Base-by-base conservation (phyloP, 1,140 invertebrate species). In the Ceratitis capitata region DNA sequence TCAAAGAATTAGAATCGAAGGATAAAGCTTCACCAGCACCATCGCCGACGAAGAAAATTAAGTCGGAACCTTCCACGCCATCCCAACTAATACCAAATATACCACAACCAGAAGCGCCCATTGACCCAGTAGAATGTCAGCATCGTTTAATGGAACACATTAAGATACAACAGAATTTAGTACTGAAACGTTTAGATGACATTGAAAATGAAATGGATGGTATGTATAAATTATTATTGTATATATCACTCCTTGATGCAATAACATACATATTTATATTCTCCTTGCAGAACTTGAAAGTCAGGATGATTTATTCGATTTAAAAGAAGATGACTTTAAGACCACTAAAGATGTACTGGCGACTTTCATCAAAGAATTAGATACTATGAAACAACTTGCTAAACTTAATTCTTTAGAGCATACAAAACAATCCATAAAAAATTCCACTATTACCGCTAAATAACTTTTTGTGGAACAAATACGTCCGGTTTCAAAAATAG, bases 71-170 rank as follows among this genome's bases (percentile, higher is more conserved):
- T 9, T 84, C 69, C 7, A 69, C 85, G 51, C 51, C 85, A 14
- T 23, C 74, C 35, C 42, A 84, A 58, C 35, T 83, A 0, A 84
- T 88, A 26, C 92, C 93, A 14, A 91, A 92, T 85, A 93, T 94
- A 85, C 96, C 96, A 19, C 94, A 96, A 92, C 96, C 96, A 0
- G 96, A 97, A 92, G 95, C 96, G 14, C 94, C 95, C 2, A 97
- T 97, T 85, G 96, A 97, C 92, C 94, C 95, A 45, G 92, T 93
- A 53, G 96, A 96, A 89, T 97, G 97, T 90, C 94, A 96, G 85
- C 93, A 96, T 86, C 94, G 96, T 88, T 92, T 98, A 26, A 92
- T 97, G 74, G 94, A 96, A 39, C 96, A 97, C 88, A 94, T 98
- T 49, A 94, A 95, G 87, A 93, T 96, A 88, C 95, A 95, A 88